Evolutionary conservation across 2,113 vertebrate species (phyloP), one percentile per base, ranked within the genome.

Genomic region (Melanerpes aurifrons): DNA sequence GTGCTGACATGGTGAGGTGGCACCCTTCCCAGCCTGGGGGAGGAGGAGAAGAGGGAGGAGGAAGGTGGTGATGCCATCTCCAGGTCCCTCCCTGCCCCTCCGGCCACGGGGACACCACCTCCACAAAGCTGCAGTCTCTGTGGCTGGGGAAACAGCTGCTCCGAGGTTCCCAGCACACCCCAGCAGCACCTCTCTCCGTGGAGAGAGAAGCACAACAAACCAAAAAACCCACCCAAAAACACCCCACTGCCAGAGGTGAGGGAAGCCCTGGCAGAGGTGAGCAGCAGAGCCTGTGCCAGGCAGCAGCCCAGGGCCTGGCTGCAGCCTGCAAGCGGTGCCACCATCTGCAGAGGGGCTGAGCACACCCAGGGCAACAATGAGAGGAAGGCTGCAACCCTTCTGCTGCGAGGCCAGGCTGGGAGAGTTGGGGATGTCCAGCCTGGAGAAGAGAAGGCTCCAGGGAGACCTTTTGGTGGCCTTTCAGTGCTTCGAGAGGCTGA

Each of bases 1-100:
- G 95, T 93, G 87, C 95, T 47, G 91, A 96, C 94, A 93, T 3
- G 56, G 91, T 21, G 22, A 91, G 67, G 84, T 91, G 81, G 94
- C 94, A 63, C 4, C 89, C 25, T 89, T 87, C 92, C 95, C 92
- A 84, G 40, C 67, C n/a, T 0, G 31, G 67, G 84, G 92, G 87
- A 95, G 93, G 87, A 94, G 62, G 69, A 93, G 59, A 67, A 93
- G 71, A 82, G 20, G 48, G 48, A 50, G 48, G 20, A 50, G 48
- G 21, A 24, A 12, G 22, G 21, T 24, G 50, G 66, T 2, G 84
- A 90, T 93, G 96, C 56, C 94, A 92, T 94, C 94, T 92, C 78
- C 1, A 0, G 78, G 89, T 91, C 56, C 95, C 95, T 91, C 91
- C 95, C 96, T 92, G 67, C 70, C 91, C 94, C 92, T 85, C 67